These are phyloP conservation scores for Dasyurus viverrinus DNA, from an alignment of 2,113 vertebrate species.

Conservation along the genomic window DNA sequence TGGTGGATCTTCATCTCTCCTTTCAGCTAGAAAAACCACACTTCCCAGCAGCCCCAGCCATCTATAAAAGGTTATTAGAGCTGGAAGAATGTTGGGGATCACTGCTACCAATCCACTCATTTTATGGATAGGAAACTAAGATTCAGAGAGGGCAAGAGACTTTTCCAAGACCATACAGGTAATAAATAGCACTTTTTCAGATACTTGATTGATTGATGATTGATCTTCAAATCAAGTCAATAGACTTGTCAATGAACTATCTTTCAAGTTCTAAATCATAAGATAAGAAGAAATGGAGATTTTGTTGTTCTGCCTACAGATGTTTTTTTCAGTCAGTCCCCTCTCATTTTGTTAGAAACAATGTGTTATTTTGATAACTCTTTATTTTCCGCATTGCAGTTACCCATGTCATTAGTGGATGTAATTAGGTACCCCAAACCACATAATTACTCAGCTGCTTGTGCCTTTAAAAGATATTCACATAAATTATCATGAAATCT, in stretches of 20 bases:
- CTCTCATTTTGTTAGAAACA: constrained; percentile 60
- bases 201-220: not conserved
- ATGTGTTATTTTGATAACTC: constrained; percentile 65
- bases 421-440: constrained; percentile 50
- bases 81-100: not conserved
- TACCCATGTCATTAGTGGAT: constrained; percentile 63
- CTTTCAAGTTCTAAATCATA: not conserved
- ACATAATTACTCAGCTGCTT: constrained; percentile 62
- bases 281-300: not conserved
- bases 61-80: not conserved
- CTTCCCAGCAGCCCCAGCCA: not conserved
- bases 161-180: not conserved
- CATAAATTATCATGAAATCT: constrained; percentile 55
- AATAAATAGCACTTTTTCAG: not conserved
- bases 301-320: constrained; percentile 11
- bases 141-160: not conserved
- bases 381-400: constrained; percentile 49
- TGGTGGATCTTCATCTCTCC: not conserved
- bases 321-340: constrained; percentile 35
- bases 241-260: not conserved
- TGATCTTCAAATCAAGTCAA: not conserved
- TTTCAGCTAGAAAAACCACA: not conserved
- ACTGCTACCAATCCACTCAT: not conserved
- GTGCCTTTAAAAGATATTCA: constrained; percentile 54
- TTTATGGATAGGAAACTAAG: not conserved